Base-by-base conservation (phyloP, 1,140 invertebrate species). In the Agrypnia vestita region DNA sequence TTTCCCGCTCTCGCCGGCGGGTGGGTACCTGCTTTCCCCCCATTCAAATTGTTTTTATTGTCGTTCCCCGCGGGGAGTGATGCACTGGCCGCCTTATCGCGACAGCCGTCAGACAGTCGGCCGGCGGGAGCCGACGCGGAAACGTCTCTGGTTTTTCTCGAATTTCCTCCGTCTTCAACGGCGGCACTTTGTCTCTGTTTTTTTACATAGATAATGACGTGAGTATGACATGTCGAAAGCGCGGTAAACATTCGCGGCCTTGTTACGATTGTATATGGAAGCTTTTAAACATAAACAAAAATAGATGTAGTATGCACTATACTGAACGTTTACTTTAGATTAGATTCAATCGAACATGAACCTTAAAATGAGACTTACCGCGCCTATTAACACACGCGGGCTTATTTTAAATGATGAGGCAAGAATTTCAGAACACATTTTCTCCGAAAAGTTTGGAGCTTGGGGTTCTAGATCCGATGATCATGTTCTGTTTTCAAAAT, bases 1-100 rank as follows among this genome's bases (percentile, higher is more conserved):
- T 15, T 62, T 15, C 21, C 59, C 67, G 12, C 19, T 49, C 67
- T 25, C 46, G 67, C 67, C 15, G 49, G 8, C 49, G 44, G 46
- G 67, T 19, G 35, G 71, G 19, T 35, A 61, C 51, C 71, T 73
- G 43, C 19, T 73, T 56, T 55, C 71, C 71, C 25, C 67, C 59
- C 55, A 53, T 79, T 82, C 80, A 67, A 76, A 75, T 82, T 82
- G 80, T 82, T 82, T 79, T 82, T 78, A 75, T 80, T 82, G 64
- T 76, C 62, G 59, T 82, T 82, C 19, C 43, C 74, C 74, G 62
- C 64, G 43, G 49, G 51, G 81, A 61, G 71, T 75, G 76, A 64
- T 83, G 79, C 78, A 83, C 77, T 77, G 59, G 62, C 78, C 76
- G 64, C 82, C 55, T 83, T 80, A 78, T 83, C 78, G 61, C 76